A percentile compares a stretch with the other conserved stretches of the same genome.
phyloP scores from a whole-genome alignment of 2,888 invertebrate genomes.

The Cantharis lateralis region DNA sequence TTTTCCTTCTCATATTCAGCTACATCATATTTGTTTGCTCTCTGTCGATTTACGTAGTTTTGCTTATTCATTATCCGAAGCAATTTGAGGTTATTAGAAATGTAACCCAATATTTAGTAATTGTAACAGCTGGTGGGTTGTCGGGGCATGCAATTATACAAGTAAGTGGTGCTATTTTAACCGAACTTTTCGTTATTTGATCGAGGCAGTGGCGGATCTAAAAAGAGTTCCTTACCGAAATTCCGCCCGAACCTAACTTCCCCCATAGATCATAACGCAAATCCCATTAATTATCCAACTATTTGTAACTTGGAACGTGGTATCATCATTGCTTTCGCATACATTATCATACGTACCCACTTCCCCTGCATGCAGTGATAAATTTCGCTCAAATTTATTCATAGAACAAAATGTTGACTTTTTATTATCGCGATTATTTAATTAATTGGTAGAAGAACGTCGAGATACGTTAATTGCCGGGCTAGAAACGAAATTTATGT shows the following conservation, averaged over 20 bases:
- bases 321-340: not conserved
- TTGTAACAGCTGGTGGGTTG: slow-evolving; percentile 43
- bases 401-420: not conserved
- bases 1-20: slow-evolving; percentile 53
- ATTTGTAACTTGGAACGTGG: not conserved
- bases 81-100: slow-evolving; percentile 30
- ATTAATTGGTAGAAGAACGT: not conserved
- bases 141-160: slow-evolving; percentile 48
- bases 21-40: slow-evolving; percentile 54
- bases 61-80: slow-evolving; percentile 39
- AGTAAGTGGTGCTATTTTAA: slow-evolving; percentile 36
- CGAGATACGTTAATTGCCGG: not conserved
- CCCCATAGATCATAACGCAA: not conserved
- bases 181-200: slow-evolving; percentile 6
- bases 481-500: not conserved
- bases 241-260: not conserved
- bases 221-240: not conserved
- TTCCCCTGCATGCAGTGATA: not conserved
- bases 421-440: not conserved
- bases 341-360: not conserved
- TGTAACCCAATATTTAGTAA: slow-evolving; percentile 43
- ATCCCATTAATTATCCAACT: not conserved
- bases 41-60: slow-evolving; percentile 50
- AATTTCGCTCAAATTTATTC: not conserved
- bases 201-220: slow-evolving; percentile 4